Evolutionary conservation across 2,797 vertebrate genomes (phyloP), one percentile per base, ranked within the genome.

Genomic region (Coendou prehensilis): DNA sequence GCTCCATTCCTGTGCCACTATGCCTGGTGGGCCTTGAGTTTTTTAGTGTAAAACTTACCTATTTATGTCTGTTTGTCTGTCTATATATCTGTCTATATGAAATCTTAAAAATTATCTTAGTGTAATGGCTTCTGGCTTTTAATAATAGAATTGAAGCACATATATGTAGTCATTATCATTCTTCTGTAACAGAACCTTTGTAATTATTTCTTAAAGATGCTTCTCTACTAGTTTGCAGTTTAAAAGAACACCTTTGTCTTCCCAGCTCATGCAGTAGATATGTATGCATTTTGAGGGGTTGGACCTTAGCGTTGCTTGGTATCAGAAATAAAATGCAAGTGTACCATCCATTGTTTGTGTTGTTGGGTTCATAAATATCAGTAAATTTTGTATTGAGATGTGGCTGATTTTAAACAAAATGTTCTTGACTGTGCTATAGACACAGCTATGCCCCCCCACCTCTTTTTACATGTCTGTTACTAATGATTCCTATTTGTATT

Each of bases 311-410:
- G n/a, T 92, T 96, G 64, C 87, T 94, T 94, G 88, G 28, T 41
- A 88, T 85, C 75, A 84, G 61, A 92, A 96, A 78, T 92, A 80
- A 96, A 96, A 83, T 84, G 9, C 5, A 81, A 37, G 56, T 81
- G 71, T 47, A 28, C 57, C n/a, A 73, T 59, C 52, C 50, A 33
- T 82, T 78, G 52, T 79, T 82, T 28, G 47, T 91, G 8, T 89
- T 26, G 23, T 75, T 92, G 33, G 26, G 61, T 84, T 76, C 75
- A 23, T 73, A 95, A 84, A 82, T 85, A 61, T 56, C 73, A 81
- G 52, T 28, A 75, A 52, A 45, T 67, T 84, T 69, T 89, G 57
- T 84, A 63, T 64, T 64, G 80, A 54, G 9, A 2, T 33, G 14
- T 75, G 57, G 14, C 45, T 54, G 56, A 45, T 85, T 93, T 90